Conservation (phyloP, 2,797 vertebrate genomes). For the Florisuga fusca region DNA sequence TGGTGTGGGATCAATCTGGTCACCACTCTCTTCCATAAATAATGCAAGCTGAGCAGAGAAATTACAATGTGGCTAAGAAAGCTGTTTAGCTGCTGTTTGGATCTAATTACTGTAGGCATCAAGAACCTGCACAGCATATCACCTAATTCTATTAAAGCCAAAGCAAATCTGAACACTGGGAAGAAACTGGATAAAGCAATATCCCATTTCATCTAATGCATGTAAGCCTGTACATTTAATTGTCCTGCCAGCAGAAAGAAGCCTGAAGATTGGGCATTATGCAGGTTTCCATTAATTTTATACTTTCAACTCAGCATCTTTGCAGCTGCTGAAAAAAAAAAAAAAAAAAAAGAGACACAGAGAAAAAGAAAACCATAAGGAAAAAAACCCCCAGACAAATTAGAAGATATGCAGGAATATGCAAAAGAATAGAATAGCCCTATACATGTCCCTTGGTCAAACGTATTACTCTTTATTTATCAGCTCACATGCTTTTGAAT, state of each 20-base stretch:
- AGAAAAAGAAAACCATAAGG: not conserved
- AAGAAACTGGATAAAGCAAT: slow-evolving; percentile 23
- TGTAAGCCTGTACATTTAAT: not conserved
- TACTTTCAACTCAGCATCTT: not conserved
- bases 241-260: not conserved
- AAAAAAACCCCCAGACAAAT: not conserved
- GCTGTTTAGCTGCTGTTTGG: not conserved
- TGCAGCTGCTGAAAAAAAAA: not conserved
- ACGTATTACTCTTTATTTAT: slow-evolving; percentile 7
- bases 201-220: slow-evolving; percentile 23
- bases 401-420: slow-evolving; percentile 3
- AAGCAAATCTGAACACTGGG: not conserved
- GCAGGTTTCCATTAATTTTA: not conserved
- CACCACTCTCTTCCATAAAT: not conserved
- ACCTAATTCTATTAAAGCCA: slow-evolving; percentile 21
- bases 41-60: not conserved
- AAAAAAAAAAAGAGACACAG: not conserved
- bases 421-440: slow-evolving; percentile 6
- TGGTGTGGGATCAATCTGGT: not conserved
- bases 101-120: slow-evolving; percentile 8
- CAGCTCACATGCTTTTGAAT: slow-evolving; percentile 1
- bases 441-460: slow-evolving; percentile 19
- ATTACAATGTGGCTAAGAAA: not conserved
- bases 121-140: not conserved
- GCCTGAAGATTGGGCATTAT: not conserved